Evolutionary conservation across 2,113 vertebrate genomes (phyloP).

Genomic region (Turnix velox): DNA sequence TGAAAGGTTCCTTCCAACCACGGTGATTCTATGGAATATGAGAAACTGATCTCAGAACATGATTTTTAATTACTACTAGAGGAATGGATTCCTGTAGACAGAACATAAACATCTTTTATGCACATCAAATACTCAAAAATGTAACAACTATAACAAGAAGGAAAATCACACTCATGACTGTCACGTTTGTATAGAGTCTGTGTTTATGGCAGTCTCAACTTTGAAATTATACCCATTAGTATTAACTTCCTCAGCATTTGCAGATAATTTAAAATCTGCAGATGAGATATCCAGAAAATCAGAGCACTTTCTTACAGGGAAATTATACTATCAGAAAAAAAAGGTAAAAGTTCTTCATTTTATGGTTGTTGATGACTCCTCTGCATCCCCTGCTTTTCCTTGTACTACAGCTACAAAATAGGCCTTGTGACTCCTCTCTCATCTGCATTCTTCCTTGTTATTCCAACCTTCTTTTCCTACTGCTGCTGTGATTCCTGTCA

Average conservation of each 20-base stretch:
- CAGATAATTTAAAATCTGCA: not conserved
- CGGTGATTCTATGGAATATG: too few species aligned
- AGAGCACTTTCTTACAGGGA: not conserved
- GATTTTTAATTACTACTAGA: not conserved
- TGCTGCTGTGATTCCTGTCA: not conserved
- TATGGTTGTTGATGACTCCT: not conserved
- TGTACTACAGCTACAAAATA: not conserved
- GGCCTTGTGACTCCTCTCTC: not conserved
- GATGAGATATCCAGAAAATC: not conserved
- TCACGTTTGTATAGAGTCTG: not conserved
- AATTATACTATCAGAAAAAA: not conserved
- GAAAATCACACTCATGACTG: not conserved
- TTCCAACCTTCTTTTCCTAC: not conserved
- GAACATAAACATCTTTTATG: not conserved
- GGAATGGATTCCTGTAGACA: not conserved
- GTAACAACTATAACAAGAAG: not conserved
- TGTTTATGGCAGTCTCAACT: not conserved
- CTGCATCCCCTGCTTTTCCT: not conserved
- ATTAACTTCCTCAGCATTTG: not conserved
- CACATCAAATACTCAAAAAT: not conserved
- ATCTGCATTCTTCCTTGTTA: not conserved
- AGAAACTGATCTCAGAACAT: not conserved
- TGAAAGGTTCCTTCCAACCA: too few species aligned
- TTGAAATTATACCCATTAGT: not conserved
- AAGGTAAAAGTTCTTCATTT: not conserved